These are phyloP conservation scores for Acinonyx jubatus DNA, from an alignment of 2,113 vertebrate genomes.

Conservation along the genomic window DNA sequence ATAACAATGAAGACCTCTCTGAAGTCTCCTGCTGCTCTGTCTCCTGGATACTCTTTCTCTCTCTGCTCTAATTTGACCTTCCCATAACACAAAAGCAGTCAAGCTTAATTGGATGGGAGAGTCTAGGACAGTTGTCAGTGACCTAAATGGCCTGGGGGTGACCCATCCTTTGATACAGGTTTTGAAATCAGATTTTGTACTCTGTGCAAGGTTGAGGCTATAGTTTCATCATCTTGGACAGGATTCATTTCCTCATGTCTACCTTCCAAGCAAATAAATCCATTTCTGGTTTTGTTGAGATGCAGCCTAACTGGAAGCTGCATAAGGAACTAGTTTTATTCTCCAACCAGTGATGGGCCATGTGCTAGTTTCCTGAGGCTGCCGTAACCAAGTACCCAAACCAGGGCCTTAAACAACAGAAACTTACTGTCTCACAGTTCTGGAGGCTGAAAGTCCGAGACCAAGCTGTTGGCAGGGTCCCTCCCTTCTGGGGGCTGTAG, in stretches of 20 bases:
- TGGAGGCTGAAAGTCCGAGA: not conserved
- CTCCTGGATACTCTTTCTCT: not conserved
- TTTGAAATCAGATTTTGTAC: not conserved
- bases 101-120: not conserved
- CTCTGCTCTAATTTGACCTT: constrained; percentile 5
- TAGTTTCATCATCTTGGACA: not conserved
- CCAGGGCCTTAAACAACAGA: not conserved
- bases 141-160: not conserved
- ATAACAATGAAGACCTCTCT: not conserved
- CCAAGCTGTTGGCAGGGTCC: not conserved
- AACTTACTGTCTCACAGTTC: not conserved
- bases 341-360: not conserved
- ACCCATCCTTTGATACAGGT: not conserved
- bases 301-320: not conserved
- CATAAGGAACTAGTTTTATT: not conserved
- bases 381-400: not conserved
- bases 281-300: not conserved
- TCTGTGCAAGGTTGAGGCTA: not conserved
- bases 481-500: not conserved
- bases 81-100: not conserved
- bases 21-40: not conserved
- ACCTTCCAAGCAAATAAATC: constrained; percentile 34
- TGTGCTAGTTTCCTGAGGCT: not conserved
- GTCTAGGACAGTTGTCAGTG: not conserved
- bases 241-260: not conserved